These are phyloP conservation scores for Gonioctena quinquepunctata DNA, from an alignment of 1,140 invertebrate genomes.

Conservation along the genomic window DNA sequence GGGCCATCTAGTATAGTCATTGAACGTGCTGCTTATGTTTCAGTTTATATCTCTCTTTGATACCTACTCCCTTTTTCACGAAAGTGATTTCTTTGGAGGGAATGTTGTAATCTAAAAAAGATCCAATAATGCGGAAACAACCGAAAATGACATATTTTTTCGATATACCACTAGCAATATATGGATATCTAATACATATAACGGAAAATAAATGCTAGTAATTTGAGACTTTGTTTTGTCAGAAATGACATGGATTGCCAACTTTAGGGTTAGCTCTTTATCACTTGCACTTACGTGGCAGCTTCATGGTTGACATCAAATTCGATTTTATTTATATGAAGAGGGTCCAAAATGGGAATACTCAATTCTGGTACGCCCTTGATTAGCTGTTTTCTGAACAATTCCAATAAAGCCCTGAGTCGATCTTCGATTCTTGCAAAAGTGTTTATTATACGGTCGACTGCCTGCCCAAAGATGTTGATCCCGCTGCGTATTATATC, in stretches of 20 bases:
- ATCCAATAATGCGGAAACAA: too few species aligned
- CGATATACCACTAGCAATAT: too few species aligned
- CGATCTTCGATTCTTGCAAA: slow-evolving; percentile 47
- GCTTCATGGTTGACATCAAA: slow-evolving; percentile 51
- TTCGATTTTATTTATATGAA: slow-evolving; percentile 49
- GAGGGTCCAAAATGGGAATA: slow-evolving; percentile 50
- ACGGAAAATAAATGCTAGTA: too few species aligned
- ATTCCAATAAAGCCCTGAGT: slow-evolving; percentile 45
- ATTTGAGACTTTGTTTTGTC: neutral
- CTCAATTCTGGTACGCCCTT: slow-evolving; percentile 52
- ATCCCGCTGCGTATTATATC: slow-evolving; percentile 48
- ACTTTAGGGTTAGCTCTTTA: slow-evolving; percentile 20
- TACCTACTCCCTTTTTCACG: too few species aligned
- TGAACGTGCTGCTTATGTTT: too few species aligned
- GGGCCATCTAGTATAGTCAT: too few species aligned
- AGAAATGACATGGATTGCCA: slow-evolving; percentile 9
- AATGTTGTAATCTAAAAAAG: too few species aligned
- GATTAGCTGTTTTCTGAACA: slow-evolving; percentile 47
- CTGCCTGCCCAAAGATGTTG: slow-evolving; percentile 40
- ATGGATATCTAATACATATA: too few species aligned
- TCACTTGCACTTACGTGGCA: slow-evolving; percentile 42
- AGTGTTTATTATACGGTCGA: slow-evolving; percentile 46
- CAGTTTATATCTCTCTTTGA: too few species aligned
- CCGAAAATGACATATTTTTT: too few species aligned
- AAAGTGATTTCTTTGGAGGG: too few species aligned